phyloP scores from a whole-genome alignment of 2,888 invertebrate genomes.

The Tachina grossa region DNA sequence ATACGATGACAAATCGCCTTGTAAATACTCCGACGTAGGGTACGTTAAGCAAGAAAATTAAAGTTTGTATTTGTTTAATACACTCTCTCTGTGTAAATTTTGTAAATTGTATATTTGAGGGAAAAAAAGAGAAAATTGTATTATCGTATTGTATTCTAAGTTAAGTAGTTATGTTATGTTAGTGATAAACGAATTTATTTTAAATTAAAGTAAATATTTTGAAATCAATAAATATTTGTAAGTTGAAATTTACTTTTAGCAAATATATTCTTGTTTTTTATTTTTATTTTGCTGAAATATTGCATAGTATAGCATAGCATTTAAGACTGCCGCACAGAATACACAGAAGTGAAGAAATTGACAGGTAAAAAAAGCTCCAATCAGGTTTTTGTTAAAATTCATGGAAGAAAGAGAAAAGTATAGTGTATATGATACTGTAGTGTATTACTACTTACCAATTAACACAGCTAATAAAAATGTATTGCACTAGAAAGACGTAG shows the following conservation, averaged over 20 bases:
- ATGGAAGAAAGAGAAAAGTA: too few relatives aligned
- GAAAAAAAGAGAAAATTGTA: not conserved
- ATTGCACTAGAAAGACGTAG: too few relatives aligned
- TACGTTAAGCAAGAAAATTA: conserved; percentile 57
- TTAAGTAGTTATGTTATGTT: conserved; percentile 52
- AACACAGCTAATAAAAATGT: too few relatives aligned
- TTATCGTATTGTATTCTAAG: conserved; percentile 20
- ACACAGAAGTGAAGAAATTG: too few relatives aligned
- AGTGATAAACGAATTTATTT: conserved; percentile 33
- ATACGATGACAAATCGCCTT: conserved; percentile 34
- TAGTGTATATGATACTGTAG: too few relatives aligned
- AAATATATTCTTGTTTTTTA: not conserved
- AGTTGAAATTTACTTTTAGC: not conserved
- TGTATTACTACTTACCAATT: too few relatives aligned
- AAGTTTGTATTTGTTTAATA: not conserved
- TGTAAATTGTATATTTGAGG: conserved; percentile 45
- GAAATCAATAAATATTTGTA: not conserved
- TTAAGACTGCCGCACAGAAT: too few relatives aligned
- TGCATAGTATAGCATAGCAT: too few relatives aligned
- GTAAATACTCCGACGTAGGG: conserved; percentile 30
- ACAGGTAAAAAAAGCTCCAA: too few relatives aligned
- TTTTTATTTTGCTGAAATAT: too few relatives aligned
- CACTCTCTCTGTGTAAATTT: conserved; percentile 6
- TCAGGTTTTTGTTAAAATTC: too few relatives aligned
- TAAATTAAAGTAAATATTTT: conserved; percentile 30